Conservation (phyloP, 2,888 invertebrate genomes). For the Drosophila ustulata region DNA sequence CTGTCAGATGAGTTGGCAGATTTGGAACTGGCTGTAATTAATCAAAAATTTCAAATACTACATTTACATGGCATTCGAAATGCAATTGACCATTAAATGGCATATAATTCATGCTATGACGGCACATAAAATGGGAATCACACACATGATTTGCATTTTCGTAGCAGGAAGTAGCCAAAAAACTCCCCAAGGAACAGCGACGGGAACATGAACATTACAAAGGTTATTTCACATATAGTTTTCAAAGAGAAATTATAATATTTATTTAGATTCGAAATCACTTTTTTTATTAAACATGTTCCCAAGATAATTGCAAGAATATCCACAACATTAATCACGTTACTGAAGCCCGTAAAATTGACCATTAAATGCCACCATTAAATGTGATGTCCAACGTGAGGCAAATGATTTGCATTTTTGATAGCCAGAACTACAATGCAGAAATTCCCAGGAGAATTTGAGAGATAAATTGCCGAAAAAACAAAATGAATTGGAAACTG, state of each 20-base stretch:
- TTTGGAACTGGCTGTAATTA: slow-evolving; percentile 40
- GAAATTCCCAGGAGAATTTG: slow-evolving; percentile 50
- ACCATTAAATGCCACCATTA: slow-evolving; percentile 43
- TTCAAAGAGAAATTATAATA: neutral
- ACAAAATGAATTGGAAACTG: slow-evolving; percentile 18
- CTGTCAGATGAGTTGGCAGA: slow-evolving; percentile 38
- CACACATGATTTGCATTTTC: slow-evolving; percentile 70
- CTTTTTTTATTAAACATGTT: slow-evolving; percentile 1
- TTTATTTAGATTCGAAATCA: neutral
- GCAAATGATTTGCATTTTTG: slow-evolving; percentile 65
- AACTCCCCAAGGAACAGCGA: slow-evolving; percentile 4
- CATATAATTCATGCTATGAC: slow-evolving; percentile 40
- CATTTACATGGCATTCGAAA: slow-evolving; percentile 64
- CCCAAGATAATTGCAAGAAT: slow-evolving; percentile 17
- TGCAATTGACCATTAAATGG: slow-evolving; percentile 73
- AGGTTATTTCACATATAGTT: neutral
- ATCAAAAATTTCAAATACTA: slow-evolving; percentile 59
- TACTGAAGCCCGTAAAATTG: slow-evolving; percentile 23
- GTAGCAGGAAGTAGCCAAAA: slow-evolving; percentile 24
- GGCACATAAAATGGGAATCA: slow-evolving; percentile 40
- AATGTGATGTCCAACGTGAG: slow-evolving; percentile 18
- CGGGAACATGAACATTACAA: neutral
- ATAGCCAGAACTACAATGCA: slow-evolving; percentile 1
- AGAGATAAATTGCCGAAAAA: slow-evolving; percentile 47
- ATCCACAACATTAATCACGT: slow-evolving; percentile 40